These are phyloP conservation scores for Andrena flavipes DNA, from an alignment of 2,888 invertebrate genomes.

Conservation along the genomic window DNA sequence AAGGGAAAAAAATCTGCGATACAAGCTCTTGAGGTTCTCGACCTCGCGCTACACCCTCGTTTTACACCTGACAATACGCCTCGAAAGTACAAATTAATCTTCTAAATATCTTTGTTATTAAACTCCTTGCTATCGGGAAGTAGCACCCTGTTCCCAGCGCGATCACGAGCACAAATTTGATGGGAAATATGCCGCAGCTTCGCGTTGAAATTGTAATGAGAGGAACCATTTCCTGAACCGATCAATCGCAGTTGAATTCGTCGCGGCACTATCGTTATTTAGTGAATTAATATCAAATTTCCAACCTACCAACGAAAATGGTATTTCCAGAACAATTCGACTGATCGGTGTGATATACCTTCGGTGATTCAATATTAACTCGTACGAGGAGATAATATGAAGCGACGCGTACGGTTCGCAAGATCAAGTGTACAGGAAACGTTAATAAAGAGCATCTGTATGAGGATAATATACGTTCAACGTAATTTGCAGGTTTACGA, in stretches of 20 bases:
- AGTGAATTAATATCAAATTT: too few species aligned
- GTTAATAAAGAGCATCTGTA: constrained; percentile 34
- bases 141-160: neutral
- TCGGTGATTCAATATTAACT: too few species aligned
- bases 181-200: neutral
- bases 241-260: too few species aligned
- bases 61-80: constrained; percentile 25
- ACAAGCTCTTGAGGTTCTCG: constrained; percentile 35
- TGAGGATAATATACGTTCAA: constrained; percentile 9
- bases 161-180: neutral
- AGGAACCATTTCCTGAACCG: too few species aligned
- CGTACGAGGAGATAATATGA: neutral
- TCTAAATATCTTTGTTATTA: neutral
- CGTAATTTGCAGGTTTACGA: constrained; percentile 14
- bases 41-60: constrained; percentile 18
- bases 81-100: constrained; percentile 7
- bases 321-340: too few species aligned
- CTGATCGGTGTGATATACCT: too few species aligned
- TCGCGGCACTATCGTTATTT: too few species aligned
- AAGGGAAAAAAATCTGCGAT: constrained; percentile 27
- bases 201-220: too few species aligned
- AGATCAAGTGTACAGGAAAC: constrained; percentile 35
- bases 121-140: neutral
- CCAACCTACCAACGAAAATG: too few species aligned
- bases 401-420: neutral